Conservation (phyloP, 2,797 vertebrate genomes). For the Acanthiza pusilla region DNA sequence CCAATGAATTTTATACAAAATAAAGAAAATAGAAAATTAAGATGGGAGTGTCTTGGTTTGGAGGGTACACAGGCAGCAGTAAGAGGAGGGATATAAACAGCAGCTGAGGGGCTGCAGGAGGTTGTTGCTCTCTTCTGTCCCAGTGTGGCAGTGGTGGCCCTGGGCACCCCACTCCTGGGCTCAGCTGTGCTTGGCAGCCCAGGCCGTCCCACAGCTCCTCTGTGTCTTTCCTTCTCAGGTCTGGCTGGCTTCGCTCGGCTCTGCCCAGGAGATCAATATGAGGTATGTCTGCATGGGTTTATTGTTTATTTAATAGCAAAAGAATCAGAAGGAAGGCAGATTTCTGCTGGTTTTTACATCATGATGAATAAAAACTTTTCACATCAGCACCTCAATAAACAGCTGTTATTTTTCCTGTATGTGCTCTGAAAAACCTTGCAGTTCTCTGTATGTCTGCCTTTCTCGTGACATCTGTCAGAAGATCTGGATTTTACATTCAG, state of each 20-base stretch:
- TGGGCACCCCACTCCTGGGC: background rate
- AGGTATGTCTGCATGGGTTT: conserved; percentile 63
- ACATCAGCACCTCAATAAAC: background rate
- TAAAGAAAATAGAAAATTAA: background rate
- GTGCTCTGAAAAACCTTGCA: background rate
- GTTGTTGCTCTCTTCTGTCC: background rate
- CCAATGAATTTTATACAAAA: background rate
- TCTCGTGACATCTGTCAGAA: background rate
- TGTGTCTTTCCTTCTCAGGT: conserved; percentile 59
- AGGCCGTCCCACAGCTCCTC: background rate
- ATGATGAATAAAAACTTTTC: background rate
- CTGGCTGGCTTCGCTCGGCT: conserved; percentile 82
- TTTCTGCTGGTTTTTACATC: background rate
- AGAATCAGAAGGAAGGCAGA: background rate
- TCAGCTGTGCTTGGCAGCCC: accelerated
- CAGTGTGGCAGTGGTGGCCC: accelerated
- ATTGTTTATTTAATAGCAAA: background rate
- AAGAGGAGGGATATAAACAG: background rate
- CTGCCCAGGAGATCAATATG: conserved; percentile 83
- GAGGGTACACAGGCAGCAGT: background rate
- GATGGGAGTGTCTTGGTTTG: background rate
- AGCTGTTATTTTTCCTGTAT: background rate
- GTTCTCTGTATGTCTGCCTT: background rate
- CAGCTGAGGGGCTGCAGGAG: background rate
- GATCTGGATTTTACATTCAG: background rate